These are phyloP conservation scores for Struthio camelus DNA, from an alignment of 2,113 vertebrate species.

Conservation along the genomic window DNA sequence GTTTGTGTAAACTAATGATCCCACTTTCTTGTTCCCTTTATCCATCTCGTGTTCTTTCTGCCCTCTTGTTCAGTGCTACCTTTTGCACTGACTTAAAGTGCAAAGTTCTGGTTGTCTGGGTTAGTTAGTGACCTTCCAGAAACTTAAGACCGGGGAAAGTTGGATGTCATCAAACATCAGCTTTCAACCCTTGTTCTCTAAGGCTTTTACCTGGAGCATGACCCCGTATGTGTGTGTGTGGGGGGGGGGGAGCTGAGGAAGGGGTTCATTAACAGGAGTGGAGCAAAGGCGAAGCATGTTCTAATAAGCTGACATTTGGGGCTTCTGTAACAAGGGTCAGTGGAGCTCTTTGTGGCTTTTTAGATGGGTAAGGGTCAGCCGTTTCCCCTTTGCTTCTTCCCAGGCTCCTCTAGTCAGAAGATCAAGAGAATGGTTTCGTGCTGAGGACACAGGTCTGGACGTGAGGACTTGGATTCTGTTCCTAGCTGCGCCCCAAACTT, in stretches of 20 bases:
- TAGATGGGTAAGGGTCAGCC: neutral
- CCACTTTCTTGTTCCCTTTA: neutral
- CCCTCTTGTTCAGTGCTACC: neutral
- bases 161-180: neutral
- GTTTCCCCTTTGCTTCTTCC: neutral
- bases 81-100: neutral
- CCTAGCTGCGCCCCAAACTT: neutral
- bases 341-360: neutral
- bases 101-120: neutral
- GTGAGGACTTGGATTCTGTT: neutral
- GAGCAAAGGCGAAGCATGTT: neutral
- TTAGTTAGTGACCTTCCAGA: neutral
- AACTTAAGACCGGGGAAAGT: neutral
- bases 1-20: constrained; percentile 7
- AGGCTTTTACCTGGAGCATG: neutral
- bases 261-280: neutral
- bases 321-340: neutral
- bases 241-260: neutral
- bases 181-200: neutral
- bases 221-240: neutral
- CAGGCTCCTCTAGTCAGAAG: neutral
- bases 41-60: neutral
- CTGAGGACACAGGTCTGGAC: neutral
- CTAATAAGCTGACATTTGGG: neutral
- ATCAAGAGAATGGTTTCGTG: neutral